Percentiles rank a stretch among this genome's conserved stretches.
phyloP scores from a whole-genome alignment of 2,888 invertebrate species.

The Tanypteryx hageni region DNA sequence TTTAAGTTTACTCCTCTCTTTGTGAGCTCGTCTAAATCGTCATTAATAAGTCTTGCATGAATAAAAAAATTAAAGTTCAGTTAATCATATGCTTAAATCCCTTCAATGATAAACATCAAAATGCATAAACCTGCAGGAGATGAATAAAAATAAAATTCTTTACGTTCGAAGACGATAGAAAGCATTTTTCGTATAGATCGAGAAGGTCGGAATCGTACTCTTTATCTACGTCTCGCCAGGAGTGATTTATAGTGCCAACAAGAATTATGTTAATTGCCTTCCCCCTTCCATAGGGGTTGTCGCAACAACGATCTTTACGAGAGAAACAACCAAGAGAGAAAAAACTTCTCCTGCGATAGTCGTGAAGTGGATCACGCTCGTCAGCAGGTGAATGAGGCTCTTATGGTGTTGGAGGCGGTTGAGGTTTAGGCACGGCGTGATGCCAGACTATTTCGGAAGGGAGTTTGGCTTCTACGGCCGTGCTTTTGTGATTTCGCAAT shows the following conservation, averaged over 20 bases:
- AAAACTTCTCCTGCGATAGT: background rate
- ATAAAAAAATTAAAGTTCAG: too few species aligned
- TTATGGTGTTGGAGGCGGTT: background rate
- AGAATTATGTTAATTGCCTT: background rate
- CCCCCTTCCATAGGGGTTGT: background rate
- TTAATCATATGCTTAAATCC: too few species aligned
- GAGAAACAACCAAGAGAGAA: background rate
- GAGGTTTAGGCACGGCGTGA: background rate
- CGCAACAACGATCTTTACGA: background rate
- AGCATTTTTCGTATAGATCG: background rate
- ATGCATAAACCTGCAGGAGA: too few species aligned
- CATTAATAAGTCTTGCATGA: too few species aligned
- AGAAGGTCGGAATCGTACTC: background rate
- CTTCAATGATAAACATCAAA: too few species aligned
- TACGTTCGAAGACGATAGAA: background rate
- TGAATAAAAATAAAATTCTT: background rate
- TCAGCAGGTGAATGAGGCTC: background rate
- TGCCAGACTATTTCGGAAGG: conserved; percentile 41
- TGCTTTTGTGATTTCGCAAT: conserved; percentile 46
- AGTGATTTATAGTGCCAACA: background rate
- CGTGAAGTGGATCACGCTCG: conserved; percentile 33
- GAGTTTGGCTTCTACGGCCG: background rate
- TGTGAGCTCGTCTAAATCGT: too few species aligned
- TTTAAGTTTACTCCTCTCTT: too few species aligned
- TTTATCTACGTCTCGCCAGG: background rate